These are phyloP conservation scores for Columba guinea DNA, from an alignment of 2,797 vertebrate species.

Conservation along the genomic window DNA sequence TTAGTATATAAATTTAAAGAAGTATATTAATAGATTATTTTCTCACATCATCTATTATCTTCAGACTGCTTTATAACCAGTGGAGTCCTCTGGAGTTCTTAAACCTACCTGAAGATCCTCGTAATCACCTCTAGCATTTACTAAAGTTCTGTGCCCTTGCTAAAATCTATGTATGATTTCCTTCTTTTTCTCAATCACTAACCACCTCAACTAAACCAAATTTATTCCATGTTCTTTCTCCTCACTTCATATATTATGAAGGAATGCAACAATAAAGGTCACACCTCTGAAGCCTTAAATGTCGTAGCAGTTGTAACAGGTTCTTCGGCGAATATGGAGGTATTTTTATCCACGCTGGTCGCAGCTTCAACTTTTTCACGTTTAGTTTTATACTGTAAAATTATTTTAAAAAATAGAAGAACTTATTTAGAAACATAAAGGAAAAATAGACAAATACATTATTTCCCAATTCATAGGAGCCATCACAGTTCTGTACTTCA, in stretches of 20 bases:
- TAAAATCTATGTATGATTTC: not conserved
- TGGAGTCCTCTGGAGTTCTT: not conserved
- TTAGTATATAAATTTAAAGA: not conserved
- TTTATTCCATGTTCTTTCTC: not conserved
- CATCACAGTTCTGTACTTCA: not conserved
- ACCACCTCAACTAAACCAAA: not conserved
- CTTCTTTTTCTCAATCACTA: not conserved
- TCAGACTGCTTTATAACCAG: not conserved
- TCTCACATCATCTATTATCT: not conserved
- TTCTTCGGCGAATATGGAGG: slow-evolving; percentile 42
- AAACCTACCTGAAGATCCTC: not conserved
- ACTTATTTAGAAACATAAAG: not conserved
- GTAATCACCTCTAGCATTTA: not conserved
- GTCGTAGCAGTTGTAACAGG: slow-evolving; percentile 73
- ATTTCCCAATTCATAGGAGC: not conserved
- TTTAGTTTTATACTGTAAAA: slow-evolving; percentile 90
- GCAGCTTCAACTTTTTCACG: slow-evolving; percentile 82
- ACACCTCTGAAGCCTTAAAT: slow-evolving; percentile 79
- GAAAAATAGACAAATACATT: not conserved
- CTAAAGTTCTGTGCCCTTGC: not conserved
- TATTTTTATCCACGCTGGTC: slow-evolving; percentile 45
- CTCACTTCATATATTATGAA: not conserved
- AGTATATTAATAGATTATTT: not conserved
- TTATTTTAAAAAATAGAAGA: not conserved
- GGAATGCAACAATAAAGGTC: not conserved